Percentiles rank a stretch among this genome's conserved stretches.
These are phyloP conservation scores for Trididemnum clinides DNA, from an alignment of 23 tunicate genomes.

Conservation along the genomic window DNA sequence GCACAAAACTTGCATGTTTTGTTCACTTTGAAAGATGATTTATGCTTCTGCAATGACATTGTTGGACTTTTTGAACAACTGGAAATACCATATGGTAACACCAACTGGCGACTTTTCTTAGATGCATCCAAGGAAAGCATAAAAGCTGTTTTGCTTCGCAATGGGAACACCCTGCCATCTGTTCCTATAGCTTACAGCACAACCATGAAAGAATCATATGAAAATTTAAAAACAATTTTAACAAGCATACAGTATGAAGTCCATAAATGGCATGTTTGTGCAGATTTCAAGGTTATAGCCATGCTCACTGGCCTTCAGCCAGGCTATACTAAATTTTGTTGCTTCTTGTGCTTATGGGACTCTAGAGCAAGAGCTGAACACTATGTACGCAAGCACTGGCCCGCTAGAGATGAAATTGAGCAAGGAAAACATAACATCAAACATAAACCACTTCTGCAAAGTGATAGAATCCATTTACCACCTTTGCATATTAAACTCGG, in stretches of 20 bases:
- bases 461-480: conserved; percentile 12
- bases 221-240: conserved; percentile 9
- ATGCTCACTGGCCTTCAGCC: conserved; percentile 25
- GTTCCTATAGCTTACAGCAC: conserved; percentile 10
- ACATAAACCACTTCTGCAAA: conserved; percentile 12
- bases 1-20: conserved; percentile 12
- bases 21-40: not conserved
- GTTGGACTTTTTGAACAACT: conserved; percentile 7
- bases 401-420: conserved; percentile 22
- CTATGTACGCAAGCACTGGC: conserved; percentile 9
- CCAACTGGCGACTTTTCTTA: conserved; percentile 17
- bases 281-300: conserved; percentile 7
- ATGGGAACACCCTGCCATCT: conserved; percentile 6
- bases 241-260: conserved; percentile 1
- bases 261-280: conserved; percentile 12
- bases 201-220: conserved; percentile 25
- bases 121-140: conserved; percentile 10
- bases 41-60: conserved; percentile 17
- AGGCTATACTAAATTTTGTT: conserved; percentile 21
- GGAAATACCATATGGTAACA: conserved; percentile 17
- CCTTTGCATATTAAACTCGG: conserved; percentile 9
- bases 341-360: conserved; percentile 12
- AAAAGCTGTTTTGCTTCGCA: conserved; percentile 13
- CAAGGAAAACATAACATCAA: conserved; percentile 19
- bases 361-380: conserved; percentile 8